Evolutionary conservation across 2,113 vertebrate genomes (phyloP), one percentile per base, ranked within the genome.

Genomic region (Delphinus delphis): DNA sequence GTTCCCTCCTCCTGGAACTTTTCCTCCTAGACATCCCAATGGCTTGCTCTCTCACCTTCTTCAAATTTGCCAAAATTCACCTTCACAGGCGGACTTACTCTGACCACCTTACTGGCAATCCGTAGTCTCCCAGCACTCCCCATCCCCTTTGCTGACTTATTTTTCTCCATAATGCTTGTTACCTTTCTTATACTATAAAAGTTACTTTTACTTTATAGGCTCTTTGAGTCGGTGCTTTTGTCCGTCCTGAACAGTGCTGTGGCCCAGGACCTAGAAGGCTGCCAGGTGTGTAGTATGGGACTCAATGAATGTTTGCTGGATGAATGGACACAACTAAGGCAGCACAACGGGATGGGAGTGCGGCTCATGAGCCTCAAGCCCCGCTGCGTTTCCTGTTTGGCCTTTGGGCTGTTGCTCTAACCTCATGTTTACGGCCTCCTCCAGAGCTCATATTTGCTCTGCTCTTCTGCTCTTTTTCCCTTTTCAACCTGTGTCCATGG

Each of bases 381-480:
- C 77, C 67, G 38, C 17, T 84, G 86, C 50, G 85, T 96, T 90
- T 88, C 89, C 74, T 63, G 36, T 50, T 53, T 86, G 65, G 74
- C 38, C 79, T 96, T 93, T 20, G 44, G 50, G 65, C 38, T 53
- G 15, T 33, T 55, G 36, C n/a, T 73, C 44, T 90, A 47, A 90
- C 85, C 36, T 92, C 76, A 63, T 23, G 21, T 81, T 88, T 47
- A n/a, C 6, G 26, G 88, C 62, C 33, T 90, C 80, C 63, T 84
- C 68, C 68, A 58, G 84, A 76, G 90, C 76, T 93, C 67, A 80
- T 67, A 88, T 82, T 89, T 90, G 23, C 76, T 87, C 76, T 94
- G 53, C 6, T 88, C 80, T 90, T 80, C n/a, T 73, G n/a, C 58
- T 60, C 21, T 33, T 53, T 93, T 90, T 95, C 68, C 77, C 44